Base-by-base conservation (phyloP, 2,888 invertebrate species). In the Scrobipalpa costella region DNA sequence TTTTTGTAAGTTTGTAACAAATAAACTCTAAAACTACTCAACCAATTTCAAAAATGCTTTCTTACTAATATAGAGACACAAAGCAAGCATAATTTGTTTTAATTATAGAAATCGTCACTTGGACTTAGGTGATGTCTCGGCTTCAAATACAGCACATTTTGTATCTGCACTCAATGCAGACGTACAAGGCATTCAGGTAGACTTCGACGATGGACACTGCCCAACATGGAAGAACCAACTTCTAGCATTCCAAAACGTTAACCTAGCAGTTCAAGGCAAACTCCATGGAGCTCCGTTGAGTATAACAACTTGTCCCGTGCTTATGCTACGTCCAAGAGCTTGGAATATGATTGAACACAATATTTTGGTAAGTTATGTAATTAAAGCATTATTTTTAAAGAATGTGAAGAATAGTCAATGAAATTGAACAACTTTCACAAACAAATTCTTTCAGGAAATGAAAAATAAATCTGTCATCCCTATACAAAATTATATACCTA, bases 281-380 rank as follows among this genome's bases (percentile, higher is more conserved):
- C 79, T 93, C 2, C 78, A 82, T 2, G 92, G 92, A 36, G 92
- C 93, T 6, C 93, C 93, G 0, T 67, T 82, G 1, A 87, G 84
- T 63, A 85, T 94, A 27, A 79, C 81, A 8, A 86, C 93, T 19
- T 92, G 92, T 55, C 95, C 95, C 0, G 83, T 94, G 7, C 79
- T 95, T 63, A 94, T 95, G 92, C 80, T 95, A 11, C 85, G 95
- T 65, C 95, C 95, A 0, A 86, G 95, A 72, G 95, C 95, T 52
- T 95, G 95, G 95, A 95, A 95, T 80, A 94, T 95, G 91, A 92
- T 93, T 60, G 95, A 95, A 77, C 93, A 94, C 76, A 93, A 94
- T 74, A 89, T 94, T 71, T 81, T 93, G 83, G 93, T 93, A 77
- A 79, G 70, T 11, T 34, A 13, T 6, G 34, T 49, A 33, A 44